Evolutionary conservation across 2,888 invertebrate species (phyloP).

Genomic region (Nephrocerus scutellatus): DNA sequence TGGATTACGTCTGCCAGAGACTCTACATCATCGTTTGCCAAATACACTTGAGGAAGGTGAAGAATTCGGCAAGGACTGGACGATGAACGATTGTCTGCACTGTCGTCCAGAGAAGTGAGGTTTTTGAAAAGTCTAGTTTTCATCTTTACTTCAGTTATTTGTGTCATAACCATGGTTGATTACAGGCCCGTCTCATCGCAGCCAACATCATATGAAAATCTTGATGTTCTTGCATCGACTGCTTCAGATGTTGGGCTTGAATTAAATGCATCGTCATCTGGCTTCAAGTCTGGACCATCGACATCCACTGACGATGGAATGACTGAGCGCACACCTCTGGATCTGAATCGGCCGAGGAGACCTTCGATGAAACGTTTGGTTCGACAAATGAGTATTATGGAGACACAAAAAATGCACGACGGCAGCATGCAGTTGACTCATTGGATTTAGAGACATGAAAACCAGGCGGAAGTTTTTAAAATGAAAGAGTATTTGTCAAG

Average conservation of each 20-base stretch:
- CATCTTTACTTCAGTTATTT: too few species aligned
- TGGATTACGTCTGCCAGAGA: constrained; percentile 76
- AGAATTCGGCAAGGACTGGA: constrained; percentile 77
- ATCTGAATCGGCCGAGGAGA: constrained; percentile 36
- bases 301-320: constrained; percentile 31
- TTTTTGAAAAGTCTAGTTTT: background rate
- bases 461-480: constrained; percentile 6
- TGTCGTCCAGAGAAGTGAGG: constrained; percentile 63
- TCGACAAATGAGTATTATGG: constrained; percentile 72
- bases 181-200: constrained; percentile 52
- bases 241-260: constrained; percentile 39
- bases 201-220: constrained; percentile 64
- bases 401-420: constrained; percentile 70
- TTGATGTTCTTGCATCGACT: constrained; percentile 54
- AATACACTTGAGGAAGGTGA: constrained; percentile 86
- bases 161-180: too few species aligned
- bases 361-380: constrained; percentile 64
- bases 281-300: constrained; percentile 37
- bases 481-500: constrained; percentile 4
- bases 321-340: constrained; percentile 49
- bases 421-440: constrained; percentile 80
- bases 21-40: constrained; percentile 71
- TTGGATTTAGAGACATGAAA: constrained; percentile 60
- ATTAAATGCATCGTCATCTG: constrained; percentile 33
- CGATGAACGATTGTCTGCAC: constrained; percentile 63